Base-by-base conservation (phyloP, 2,888 invertebrate species). In the Lampropteryx suffumata region DNA sequence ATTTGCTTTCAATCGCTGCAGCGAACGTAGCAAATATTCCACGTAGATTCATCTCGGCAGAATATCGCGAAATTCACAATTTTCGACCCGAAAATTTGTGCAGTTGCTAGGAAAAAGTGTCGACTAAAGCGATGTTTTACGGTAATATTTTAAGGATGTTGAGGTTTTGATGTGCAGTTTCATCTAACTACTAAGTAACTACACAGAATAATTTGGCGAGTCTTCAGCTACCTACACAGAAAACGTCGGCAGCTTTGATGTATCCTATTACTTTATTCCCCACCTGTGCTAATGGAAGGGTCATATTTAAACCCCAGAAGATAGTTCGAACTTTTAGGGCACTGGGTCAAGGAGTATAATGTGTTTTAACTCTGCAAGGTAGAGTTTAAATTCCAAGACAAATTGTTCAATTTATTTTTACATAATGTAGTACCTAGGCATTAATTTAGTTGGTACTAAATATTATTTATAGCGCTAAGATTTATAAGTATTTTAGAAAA, bases 281-380 rank as follows among this genome's bases (percentile, higher is more conserved):
- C 86, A 85, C 86, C 84, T 85, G 84, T 72, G 80, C 84, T 87
- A 87, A 86, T 86, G 84, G 82, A 62, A 76, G 80, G 84, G 78
- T 82, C 83, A 85, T 86, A 85, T 85, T 86, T 86, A 84, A 39
- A 35, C 41, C 41, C 12, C 34, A 40, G 34, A 52, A 39, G 47
- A 44, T 21, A 29, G 51, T 30, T 30, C 34, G 35, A 26, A 41
- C 37, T 50, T 50, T 43, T 37, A 8, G 42, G n/a, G n/a, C 9
- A 34, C 14, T 13, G 1, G 12, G 32, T 46, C 29, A 10, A 28
- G 7, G 21, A 21, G 21, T 5, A 21, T 5, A 21, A 21, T 21
- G 21, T 21, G 2, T 21, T 21, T 3, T 3, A n/a, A 9, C 10
- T n/a, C 28, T 28, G n/a, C n/a, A n/a, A 21, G n/a, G 5, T 32